These are phyloP conservation scores for Drosophila niveifrons DNA, from an alignment of 2,888 invertebrate genomes.

Conservation along the genomic window DNA sequence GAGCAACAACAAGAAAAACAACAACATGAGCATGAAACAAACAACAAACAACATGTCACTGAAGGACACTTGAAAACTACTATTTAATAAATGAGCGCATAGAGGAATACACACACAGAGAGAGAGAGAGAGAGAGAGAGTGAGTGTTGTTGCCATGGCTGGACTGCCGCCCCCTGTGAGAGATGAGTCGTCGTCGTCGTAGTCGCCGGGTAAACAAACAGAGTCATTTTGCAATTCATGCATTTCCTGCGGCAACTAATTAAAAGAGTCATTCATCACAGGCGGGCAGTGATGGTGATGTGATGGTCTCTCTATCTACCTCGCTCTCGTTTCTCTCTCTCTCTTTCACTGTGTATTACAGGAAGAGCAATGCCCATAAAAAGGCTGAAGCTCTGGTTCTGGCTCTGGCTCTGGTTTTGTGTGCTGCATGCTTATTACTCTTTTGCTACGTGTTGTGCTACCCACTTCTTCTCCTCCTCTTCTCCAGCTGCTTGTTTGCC, in stretches of 20 bases:
- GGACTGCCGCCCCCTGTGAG: constrained; percentile 45
- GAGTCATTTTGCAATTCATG: constrained; percentile 84
- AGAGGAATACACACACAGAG: constrained; percentile 51
- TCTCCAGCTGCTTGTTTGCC: constrained; percentile 59
- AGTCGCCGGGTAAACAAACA: constrained; percentile 77
- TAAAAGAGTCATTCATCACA: constrained; percentile 86
- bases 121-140: constrained; percentile 21
- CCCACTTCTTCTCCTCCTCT: constrained; percentile 12
- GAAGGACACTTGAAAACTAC: constrained; percentile 83
- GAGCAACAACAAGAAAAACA: constrained; percentile 36
- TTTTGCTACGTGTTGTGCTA: constrained; percentile 72
- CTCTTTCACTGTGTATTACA: constrained; percentile 14
- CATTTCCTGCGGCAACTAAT: constrained; percentile 86
- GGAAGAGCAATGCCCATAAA: constrained; percentile 54
- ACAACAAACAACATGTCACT: constrained; percentile 78
- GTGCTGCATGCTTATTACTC: constrained; percentile 79
- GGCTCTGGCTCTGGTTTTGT: constrained; percentile 46
- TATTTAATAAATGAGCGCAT: constrained; percentile 83
- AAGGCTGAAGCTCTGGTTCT: constrained; percentile 36
- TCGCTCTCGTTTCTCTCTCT: constrained; percentile 6
- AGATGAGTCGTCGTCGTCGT: constrained; percentile 59
- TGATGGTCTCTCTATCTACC: constrained; percentile 46
- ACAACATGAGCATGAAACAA: constrained; percentile 58
- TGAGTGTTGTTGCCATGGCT: constrained; percentile 41
- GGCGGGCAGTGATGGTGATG: constrained; percentile 78